phyloP scores from a whole-genome alignment of 2,113 vertebrate species.

The Cettia cetti region DNA sequence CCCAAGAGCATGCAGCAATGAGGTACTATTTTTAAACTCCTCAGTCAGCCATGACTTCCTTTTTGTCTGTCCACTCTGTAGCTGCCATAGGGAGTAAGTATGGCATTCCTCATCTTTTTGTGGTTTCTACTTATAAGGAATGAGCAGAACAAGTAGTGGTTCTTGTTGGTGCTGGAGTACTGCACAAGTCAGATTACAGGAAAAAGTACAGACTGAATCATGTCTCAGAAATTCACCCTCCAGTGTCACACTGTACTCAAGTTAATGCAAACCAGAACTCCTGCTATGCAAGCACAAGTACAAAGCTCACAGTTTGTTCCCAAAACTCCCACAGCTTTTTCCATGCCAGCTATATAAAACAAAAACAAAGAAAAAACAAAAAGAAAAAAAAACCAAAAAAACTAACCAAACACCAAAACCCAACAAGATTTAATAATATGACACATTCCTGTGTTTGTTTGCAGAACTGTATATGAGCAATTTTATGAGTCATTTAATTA shows the following conservation, averaged over 20 bases:
- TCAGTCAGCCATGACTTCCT: not conserved
- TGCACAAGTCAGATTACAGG: not conserved
- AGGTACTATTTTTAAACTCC: slow-evolving; percentile 7
- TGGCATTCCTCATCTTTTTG: not conserved
- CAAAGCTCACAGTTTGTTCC: not conserved
- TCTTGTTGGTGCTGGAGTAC: not conserved
- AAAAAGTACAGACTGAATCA: slow-evolving; percentile 14
- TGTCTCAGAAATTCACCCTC: slow-evolving; percentile 32
- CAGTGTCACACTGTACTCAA: not conserved
- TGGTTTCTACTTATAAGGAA: slow-evolving; percentile 26
- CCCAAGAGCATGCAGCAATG: not conserved
- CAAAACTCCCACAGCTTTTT: not conserved
- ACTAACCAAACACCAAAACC: not conserved
- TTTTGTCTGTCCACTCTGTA: not conserved
- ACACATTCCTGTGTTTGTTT: not conserved
- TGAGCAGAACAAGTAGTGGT: not conserved
- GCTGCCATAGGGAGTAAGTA: not conserved
- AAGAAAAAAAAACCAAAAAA: not conserved
- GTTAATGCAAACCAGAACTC: slow-evolving; percentile 42
- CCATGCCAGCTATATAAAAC: not conserved
- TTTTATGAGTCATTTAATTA: not conserved
- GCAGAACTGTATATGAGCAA: not conserved
- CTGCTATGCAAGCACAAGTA: not conserved
- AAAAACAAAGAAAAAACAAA: not conserved
- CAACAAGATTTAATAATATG: not conserved